Conservation (phyloP, 2,113 vertebrate species). For the Alosa alosa region DNA sequence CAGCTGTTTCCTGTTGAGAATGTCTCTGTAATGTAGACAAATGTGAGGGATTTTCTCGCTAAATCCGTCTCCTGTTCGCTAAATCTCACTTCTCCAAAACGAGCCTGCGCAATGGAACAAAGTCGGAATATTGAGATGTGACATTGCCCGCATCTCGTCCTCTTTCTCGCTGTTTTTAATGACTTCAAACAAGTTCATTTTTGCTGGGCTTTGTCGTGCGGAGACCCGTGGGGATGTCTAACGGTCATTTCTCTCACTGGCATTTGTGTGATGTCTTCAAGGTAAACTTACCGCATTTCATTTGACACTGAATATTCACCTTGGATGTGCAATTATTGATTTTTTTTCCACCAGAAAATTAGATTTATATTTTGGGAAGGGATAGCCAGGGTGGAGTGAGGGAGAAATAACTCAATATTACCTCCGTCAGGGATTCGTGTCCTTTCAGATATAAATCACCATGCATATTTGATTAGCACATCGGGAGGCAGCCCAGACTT, state of each 20-base stretch:
- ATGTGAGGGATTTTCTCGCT: constrained; percentile 99
- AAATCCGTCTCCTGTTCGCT: constrained; percentile 99
- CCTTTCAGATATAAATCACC: constrained; percentile 12
- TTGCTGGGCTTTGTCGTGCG: constrained; percentile 90
- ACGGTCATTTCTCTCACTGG: constrained; percentile 92
- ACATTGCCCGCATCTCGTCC: constrained; percentile 94
- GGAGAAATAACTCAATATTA: constrained; percentile 5
- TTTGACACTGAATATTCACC: constrained; percentile 76
- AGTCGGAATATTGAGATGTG: constrained; percentile 99
- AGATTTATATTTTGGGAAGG: constrained; percentile 58
- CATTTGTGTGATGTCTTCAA: constrained; percentile 98
- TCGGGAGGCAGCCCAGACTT: background rate
- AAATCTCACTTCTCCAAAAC: constrained; percentile 99
- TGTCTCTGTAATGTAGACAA: constrained; percentile 99
- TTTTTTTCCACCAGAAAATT: constrained; percentile 56
- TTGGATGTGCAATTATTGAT: constrained; percentile 65
- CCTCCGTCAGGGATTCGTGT: constrained; percentile 8
- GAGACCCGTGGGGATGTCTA: constrained; percentile 95
- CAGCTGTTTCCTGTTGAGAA: constrained; percentile 99
- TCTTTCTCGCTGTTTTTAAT: constrained; percentile 92
- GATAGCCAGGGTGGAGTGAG: background rate
- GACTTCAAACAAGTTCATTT: constrained; percentile 97
- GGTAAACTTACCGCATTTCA: constrained; percentile 80
- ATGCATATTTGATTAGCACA: constrained; percentile 14
- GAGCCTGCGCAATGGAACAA: constrained; percentile 99